Evolutionary conservation across 2,797 vertebrate genomes (phyloP), one percentile per base, ranked within the genome.

Genomic region (Heteromormyrus szaboi): DNA sequence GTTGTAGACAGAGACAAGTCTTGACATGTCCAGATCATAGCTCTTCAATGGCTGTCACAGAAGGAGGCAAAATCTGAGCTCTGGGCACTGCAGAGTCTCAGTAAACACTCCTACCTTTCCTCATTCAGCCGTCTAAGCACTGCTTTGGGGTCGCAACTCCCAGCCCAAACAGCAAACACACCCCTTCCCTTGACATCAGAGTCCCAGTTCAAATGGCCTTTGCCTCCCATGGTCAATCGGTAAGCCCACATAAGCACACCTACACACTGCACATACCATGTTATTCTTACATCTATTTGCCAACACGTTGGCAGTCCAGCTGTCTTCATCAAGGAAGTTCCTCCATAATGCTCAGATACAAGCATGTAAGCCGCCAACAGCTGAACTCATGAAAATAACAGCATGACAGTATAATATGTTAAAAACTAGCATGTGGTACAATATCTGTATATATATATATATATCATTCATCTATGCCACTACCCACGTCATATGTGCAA

Each of bases 1-100:
- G 5, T 25, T 46, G 54, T 2, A 48, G 17, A 33, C 85, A 46
- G 44, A 90, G 90, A 93, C 95, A 94, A 81, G 95, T 93, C 95
- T 93, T 90, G 92, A 94, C 95, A 94, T 94, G 95, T 90, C 93
- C 76, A 0, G 56, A 14, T 11, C 91, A 92, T 92, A 93, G 92
- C 92, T 37, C 37, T 62, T 93, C 93, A 93, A 92, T 91, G 89
- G 50, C 92, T 93, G 92, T 90, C 84, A 59, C 17, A 33, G 29
- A 87, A 44, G 59, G 50, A 79, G 62, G 44, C n/a, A 46, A 7
- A 83, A 14, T 12, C 14, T 53, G 46, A 25, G 9, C 25, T 44
- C 48, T 1, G 29, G 8, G 4, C 7, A 76, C 62, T n/a, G 12
- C 44, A 88, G 14, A 22, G 46, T 50, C 25, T 11, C 3, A 50